phyloP scores from a whole-genome alignment of 2,888 invertebrate genomes.

The Chaitophorus viminalis region DNA sequence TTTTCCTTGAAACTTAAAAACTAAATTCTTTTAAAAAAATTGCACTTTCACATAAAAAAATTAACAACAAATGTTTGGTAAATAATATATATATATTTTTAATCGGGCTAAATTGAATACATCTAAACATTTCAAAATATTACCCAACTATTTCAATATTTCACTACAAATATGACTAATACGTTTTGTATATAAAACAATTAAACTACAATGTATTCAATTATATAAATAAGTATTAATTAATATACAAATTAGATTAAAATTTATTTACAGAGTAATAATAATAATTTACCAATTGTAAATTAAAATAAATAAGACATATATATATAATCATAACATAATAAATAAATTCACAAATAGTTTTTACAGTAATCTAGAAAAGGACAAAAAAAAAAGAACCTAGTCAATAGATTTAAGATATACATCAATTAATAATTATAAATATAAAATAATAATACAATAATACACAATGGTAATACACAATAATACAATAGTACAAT shows the following conservation, averaged over 20 bases:
- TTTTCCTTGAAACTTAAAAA: not conserved
- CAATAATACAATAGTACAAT: slow-evolving; percentile 11
- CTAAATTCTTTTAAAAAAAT: not conserved
- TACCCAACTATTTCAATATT: slow-evolving; percentile 48
- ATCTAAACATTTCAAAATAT: slow-evolving; percentile 43
- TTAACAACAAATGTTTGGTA: slow-evolving; percentile 8
- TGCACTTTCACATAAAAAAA: not conserved
- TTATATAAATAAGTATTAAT: slow-evolving; percentile 37
- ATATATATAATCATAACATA: slow-evolving; percentile 39
- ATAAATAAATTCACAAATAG: slow-evolving; percentile 30
- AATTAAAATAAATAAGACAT: slow-evolving; percentile 3
- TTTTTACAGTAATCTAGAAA: not conserved
- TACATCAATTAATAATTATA: not conserved
- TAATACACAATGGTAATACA: slow-evolving; percentile 51
- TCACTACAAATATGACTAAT: slow-evolving; percentile 55
- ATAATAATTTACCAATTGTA: not conserved
- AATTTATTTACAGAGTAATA: slow-evolving; percentile 42
- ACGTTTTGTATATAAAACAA: slow-evolving; percentile 51
- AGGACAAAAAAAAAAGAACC: not conserved
- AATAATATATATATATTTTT: slow-evolving; percentile 31
- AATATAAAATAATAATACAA: slow-evolving; percentile 8
- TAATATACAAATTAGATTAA: slow-evolving; percentile 40
- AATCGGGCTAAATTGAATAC: slow-evolving; percentile 34
- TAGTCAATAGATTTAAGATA: slow-evolving; percentile 8
- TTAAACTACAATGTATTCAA: slow-evolving; percentile 42